Evolutionary conservation across 2,113 vertebrate species (phyloP).

Genomic region (Scomber japonicus): DNA sequence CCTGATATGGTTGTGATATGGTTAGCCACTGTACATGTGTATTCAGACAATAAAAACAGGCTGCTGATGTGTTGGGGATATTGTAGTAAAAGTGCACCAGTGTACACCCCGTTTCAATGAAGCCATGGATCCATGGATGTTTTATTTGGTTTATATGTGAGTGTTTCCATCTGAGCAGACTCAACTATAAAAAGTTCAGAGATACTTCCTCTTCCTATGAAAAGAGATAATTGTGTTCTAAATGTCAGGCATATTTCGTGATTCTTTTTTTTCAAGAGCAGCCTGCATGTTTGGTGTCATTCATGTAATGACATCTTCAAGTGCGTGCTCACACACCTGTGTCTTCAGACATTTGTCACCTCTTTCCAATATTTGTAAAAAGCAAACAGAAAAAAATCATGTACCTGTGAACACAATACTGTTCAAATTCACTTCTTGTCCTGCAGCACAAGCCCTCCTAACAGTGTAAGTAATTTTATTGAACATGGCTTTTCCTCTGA

Average conservation of each 20-base stretch:
- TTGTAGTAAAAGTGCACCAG: constrained; percentile 44
- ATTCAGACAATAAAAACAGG: constrained; percentile 66
- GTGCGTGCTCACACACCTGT: constrained; percentile 58
- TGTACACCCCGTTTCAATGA: constrained; percentile 44
- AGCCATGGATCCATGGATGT: constrained; percentile 5
- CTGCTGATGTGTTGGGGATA: constrained; percentile 41
- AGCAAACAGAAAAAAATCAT: neutral
- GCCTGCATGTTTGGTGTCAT: constrained; percentile 35
- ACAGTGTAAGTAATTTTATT: constrained; percentile 49
- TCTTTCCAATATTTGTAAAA: constrained; percentile 29
- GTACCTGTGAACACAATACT: constrained; percentile 33
- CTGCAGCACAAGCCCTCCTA: constrained; percentile 17
- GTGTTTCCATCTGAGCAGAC: constrained; percentile 29
- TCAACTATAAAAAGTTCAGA: constrained; percentile 22
- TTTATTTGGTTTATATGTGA: constrained; percentile 18
- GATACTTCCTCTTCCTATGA: constrained; percentile 21
- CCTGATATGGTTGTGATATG: constrained; percentile 62
- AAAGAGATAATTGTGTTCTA: constrained; percentile 57
- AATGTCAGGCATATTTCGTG: constrained; percentile 44
- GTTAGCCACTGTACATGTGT: constrained; percentile 66
- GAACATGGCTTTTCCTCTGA: constrained; percentile 38
- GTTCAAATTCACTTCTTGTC: constrained; percentile 13
- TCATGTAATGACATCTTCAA: constrained; percentile 50
- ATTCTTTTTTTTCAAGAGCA: constrained; percentile 35
- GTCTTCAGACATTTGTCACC: constrained; percentile 38